Conservation (phyloP, 2,113 vertebrate genomes). For the Platysternon megacephalum region DNA sequence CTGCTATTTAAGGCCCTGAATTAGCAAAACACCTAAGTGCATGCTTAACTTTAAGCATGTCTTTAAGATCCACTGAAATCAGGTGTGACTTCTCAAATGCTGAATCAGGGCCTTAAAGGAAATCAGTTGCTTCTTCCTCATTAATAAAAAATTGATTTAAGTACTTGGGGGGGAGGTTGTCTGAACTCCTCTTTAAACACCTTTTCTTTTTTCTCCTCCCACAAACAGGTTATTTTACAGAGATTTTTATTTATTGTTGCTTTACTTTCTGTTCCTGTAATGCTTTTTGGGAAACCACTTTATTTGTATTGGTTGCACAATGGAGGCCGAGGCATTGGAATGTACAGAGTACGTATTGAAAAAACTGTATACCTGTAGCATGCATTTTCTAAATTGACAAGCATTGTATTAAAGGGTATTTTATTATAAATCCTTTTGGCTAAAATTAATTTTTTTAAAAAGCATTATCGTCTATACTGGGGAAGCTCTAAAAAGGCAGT, state of each 20-base stretch:
- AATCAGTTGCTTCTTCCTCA: background rate
- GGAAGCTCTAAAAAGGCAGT: background rate
- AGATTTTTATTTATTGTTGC: constrained; percentile 86
- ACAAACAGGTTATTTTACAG: constrained; percentile 85
- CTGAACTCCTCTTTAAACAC: background rate
- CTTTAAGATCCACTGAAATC: background rate
- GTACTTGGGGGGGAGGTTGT: background rate
- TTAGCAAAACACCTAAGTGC: fast-evolving
- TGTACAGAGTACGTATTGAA: constrained; percentile 85
- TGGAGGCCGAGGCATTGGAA: constrained; percentile 82
- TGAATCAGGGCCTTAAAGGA: background rate
- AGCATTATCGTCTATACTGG: background rate
- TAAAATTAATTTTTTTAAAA: background rate
- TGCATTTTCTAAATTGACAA: background rate
- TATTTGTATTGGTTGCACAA: constrained; percentile 93
- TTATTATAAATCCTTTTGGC: background rate
- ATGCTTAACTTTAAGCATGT: background rate
- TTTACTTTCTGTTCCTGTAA: constrained; percentile 88
- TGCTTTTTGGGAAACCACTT: constrained; percentile 93
- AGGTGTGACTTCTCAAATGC: background rate
- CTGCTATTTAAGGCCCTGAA: background rate
- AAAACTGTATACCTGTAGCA: fast-evolving
- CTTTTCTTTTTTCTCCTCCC: background rate
- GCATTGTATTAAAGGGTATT: background rate
- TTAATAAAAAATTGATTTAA: background rate